These are phyloP conservation scores for Mus pahari DNA, from an alignment of 2,113 vertebrate species.

Conservation along the genomic window DNA sequence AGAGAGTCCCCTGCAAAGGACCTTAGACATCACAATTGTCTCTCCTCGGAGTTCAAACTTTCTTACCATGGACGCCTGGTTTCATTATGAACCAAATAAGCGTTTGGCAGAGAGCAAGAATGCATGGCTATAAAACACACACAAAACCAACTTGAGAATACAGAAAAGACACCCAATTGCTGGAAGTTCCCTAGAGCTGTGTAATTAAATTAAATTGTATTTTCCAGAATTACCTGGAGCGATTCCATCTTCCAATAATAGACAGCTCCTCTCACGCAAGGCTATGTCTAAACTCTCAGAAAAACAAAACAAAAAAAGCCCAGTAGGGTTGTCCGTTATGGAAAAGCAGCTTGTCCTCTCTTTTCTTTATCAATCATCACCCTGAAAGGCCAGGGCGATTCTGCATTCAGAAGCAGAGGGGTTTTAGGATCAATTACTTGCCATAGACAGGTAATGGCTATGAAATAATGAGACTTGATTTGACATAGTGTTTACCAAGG, in stretches of 20 bases:
- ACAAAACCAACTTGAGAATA: background rate
- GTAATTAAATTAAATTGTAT: slow-evolving; percentile 51
- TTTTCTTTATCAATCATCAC: background rate
- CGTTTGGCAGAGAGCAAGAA: background rate
- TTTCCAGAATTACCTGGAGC: slow-evolving; percentile 62
- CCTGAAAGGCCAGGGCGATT: background rate
- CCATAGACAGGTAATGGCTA: background rate
- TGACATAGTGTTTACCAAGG: background rate
- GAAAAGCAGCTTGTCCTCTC: background rate
- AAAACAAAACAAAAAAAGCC: background rate
- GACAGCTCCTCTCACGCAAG: background rate
- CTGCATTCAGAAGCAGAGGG: background rate
- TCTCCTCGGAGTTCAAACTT: background rate
- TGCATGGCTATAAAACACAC: background rate
- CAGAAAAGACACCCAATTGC: background rate
- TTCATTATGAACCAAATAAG: slow-evolving; percentile 41
- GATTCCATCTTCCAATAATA: slow-evolving; percentile 47
- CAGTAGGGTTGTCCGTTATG: background rate
- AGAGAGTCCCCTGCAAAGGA: background rate
- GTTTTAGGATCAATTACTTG: background rate
- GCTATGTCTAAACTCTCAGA: background rate
- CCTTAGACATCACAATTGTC: background rate
- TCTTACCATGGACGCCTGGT: background rate
- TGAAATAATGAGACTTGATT: slow-evolving; percentile 26
- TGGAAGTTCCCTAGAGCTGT: slow-evolving; percentile 2